phyloP scores from a whole-genome alignment of 2,797 vertebrate species.

The Cossypha niveicapilla region DNA sequence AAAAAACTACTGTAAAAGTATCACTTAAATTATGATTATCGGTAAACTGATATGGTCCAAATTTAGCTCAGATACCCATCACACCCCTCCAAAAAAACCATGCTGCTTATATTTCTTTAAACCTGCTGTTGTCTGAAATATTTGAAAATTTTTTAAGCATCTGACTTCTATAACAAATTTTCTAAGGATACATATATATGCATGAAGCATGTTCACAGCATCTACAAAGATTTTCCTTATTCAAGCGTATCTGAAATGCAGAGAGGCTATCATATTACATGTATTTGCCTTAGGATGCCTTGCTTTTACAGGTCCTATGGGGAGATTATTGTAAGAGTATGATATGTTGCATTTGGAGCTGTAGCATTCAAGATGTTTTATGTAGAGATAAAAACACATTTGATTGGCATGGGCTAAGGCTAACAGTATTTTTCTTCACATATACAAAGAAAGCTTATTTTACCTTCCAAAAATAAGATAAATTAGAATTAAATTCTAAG shows the following conservation, averaged over 20 bases:
- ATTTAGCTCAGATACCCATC: background rate
- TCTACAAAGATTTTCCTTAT: background rate
- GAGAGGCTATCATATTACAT: background rate
- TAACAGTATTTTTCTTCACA: background rate
- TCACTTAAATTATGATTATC: background rate
- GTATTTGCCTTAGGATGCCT: background rate
- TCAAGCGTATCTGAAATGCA: background rate
- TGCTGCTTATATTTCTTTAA: background rate
- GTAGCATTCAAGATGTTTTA: background rate
- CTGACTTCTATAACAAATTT: background rate
- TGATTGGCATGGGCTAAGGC: background rate
- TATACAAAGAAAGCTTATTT: background rate
- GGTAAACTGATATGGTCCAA: background rate
- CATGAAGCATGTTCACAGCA: background rate
- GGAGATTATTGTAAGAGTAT: background rate
- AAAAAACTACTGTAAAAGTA: background rate
- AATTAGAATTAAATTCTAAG: background rate
- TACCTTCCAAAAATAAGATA: background rate
- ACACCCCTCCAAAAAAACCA: background rate
- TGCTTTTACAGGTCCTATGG: background rate
- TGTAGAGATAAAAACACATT: background rate
- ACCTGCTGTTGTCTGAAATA: background rate
- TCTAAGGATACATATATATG: background rate
- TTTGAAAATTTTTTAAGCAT: background rate
- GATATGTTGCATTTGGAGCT: background rate